Percentiles rank a stretch among this genome's conserved stretches.
phyloP scores from a whole-genome alignment of 2,113 vertebrate species.

The Gopherus flavomarginatus region DNA sequence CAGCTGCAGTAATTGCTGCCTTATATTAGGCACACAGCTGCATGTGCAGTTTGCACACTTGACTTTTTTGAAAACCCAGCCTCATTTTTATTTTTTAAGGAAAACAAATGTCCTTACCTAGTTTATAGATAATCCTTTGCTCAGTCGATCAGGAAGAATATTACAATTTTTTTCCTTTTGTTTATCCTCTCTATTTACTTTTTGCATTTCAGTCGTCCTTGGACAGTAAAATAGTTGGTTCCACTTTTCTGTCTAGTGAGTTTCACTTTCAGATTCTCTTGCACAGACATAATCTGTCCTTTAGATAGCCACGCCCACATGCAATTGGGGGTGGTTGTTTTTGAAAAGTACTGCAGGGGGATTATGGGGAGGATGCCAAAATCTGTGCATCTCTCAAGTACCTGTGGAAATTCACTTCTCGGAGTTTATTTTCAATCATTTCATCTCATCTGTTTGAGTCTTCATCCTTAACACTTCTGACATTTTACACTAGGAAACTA shows the following conservation, averaged over 20 bases:
- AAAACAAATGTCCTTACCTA: neutral
- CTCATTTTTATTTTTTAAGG: accelerated
- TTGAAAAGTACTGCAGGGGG: neutral
- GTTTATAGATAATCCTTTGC: accelerated
- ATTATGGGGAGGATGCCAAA: slow-evolving; percentile 12
- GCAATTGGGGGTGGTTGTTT: neutral
- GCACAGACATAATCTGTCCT: neutral
- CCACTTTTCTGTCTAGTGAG: neutral
- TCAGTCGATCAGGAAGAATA: neutral
- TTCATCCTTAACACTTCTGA: neutral
- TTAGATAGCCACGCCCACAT: neutral
- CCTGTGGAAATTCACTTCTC: slow-evolving; percentile 23
- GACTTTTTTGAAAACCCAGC: neutral
- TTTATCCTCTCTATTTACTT: neutral
- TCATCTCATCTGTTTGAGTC: neutral
- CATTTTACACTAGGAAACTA: neutral
- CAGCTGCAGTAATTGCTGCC: neutral
- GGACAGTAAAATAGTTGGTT: neutral
- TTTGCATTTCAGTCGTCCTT: neutral
- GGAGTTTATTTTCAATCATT: slow-evolving; percentile 2
- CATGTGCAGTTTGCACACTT: accelerated
- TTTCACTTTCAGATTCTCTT: neutral
- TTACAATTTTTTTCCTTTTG: neutral
- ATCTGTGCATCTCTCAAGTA: slow-evolving; percentile 32
- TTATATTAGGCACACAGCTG: neutral